These are phyloP conservation scores for Ophioderma brevispina DNA, from an alignment of 35 echinoderm and acorn worm genomes.

Conservation along the genomic window DNA sequence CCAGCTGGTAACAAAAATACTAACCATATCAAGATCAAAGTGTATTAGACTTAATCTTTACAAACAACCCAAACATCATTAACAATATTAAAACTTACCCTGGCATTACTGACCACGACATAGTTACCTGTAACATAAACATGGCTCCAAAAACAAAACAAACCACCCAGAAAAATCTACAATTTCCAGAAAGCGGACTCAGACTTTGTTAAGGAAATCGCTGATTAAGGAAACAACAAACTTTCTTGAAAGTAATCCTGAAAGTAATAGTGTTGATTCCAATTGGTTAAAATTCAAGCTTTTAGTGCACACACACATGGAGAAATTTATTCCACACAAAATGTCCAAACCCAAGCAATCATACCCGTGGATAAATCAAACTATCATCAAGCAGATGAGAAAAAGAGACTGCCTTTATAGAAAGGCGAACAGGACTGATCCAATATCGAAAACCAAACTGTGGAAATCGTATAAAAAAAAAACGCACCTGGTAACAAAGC, in stretches of 20 bases:
- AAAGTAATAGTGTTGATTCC: background rate
- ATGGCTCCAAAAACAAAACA: background rate
- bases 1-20: background rate
- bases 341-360: background rate
- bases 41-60: background rate
- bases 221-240: background rate
- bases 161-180: slow-evolving; percentile 32
- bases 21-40: background rate
- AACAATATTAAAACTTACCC: background rate
- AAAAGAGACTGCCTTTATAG: too few relatives aligned
- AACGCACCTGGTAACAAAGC: background rate
- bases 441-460: background rate
- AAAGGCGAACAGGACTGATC: too few relatives aligned
- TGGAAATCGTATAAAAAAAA: background rate
- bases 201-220: background rate
- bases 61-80: slow-evolving; percentile 2
- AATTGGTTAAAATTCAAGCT: background rate
- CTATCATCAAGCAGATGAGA: background rate
- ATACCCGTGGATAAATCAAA: background rate
- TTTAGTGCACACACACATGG: background rate
- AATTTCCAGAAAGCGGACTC: slow-evolving; percentile 11
- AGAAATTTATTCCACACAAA: background rate
- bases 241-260: background rate
- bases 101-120: background rate
- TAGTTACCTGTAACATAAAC: slow-evolving; percentile 30